Evolutionary conservation across 1,140 invertebrate species (phyloP), one percentile per base, ranked within the genome.

Genomic region (Drosophila parvula): DNA sequence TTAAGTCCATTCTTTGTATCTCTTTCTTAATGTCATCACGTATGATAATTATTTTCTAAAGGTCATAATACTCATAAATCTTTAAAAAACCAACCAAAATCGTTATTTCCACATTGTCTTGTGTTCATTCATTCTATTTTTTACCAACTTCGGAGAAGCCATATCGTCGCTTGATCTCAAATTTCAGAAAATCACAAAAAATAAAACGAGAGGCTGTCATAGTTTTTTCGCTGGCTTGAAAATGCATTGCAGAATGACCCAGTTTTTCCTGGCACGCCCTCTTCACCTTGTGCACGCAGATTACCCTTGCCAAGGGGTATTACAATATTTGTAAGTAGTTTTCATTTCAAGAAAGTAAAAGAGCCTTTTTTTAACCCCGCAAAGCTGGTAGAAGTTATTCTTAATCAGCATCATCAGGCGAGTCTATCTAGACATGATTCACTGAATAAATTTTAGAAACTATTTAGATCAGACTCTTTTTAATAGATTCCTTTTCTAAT

Each of bases 221-320:
- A 32, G n/a, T 32, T 22, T 22, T 38, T 8, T 22, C 18, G 48
- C 11, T 41, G 48, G 40, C 65, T 76, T 68, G 58, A 84, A 83
- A 83, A 81, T 74, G 73, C 67, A 69, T 77, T 84, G 61, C n/a
- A 50, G 56, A 55, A 50, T 84, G 78, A 85, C 81, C 81, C 81
- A 84, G 55, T 69, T 84, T 61, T 38, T 22, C 51, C 32, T 70
- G 67, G 16, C 64, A 18, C 50, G 67, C 64, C 68, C 68, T 32
- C 34, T n/a, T 65, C 36, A 43, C 60, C 61, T 50, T 27, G 59
- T 55, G 22, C 51, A 27, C 4, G 18, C 27, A 38, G 9, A 3
- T 9, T 55, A 55, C 51, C 8, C 34, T 55, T 14, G 1, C 5
- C 22, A 0, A 0, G 6, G 32, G 5, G 51, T 55, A 38, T 36